These are phyloP conservation scores for Hemicrepidius hirtus DNA, from an alignment of 2,888 invertebrate genomes.

Conservation along the genomic window DNA sequence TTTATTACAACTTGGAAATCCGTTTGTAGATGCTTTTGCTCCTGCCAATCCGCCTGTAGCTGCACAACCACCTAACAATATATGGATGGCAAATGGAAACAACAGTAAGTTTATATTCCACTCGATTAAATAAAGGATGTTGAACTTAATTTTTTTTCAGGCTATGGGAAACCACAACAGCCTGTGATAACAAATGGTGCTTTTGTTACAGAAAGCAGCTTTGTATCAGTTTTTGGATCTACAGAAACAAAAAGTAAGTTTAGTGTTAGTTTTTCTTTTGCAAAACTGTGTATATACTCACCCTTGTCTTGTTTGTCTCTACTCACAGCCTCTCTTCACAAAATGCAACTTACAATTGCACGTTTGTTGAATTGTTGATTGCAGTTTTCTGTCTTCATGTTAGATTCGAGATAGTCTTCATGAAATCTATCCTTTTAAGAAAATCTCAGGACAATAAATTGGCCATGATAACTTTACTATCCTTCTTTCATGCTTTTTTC, in stretches of 20 bases:
- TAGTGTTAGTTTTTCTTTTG: neutral
- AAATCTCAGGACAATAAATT: neutral
- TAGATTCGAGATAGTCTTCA: conserved; percentile 12
- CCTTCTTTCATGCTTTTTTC: too few species aligned
- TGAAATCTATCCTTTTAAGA: too few species aligned
- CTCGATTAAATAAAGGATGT: too few species aligned
- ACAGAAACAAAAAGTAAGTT: conserved; percentile 74
- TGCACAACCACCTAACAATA: conserved; percentile 68
- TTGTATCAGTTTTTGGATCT: conserved; percentile 91
- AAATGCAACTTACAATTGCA: conserved; percentile 40
- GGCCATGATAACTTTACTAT: neutral
- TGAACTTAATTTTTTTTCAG: conserved; percentile 61
- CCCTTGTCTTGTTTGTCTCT: conserved; percentile 38
- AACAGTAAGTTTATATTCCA: conserved; percentile 61
- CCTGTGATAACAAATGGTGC: conserved; percentile 65
- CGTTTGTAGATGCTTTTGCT: conserved; percentile 84
- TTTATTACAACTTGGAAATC: conserved; percentile 91
- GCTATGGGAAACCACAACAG: conserved; percentile 61
- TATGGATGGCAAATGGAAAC: conserved; percentile 76
- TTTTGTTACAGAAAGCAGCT: conserved; percentile 91
- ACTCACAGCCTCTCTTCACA: conserved; percentile 42
- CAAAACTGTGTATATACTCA: conserved; percentile 26
- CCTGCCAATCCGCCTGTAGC: conserved; percentile 61
- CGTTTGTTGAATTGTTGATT: conserved; percentile 38
- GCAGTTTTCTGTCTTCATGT: conserved; percentile 24